A percentile compares a stretch with the other conserved stretches of the same genome.
phyloP scores from a whole-genome alignment of 2,888 invertebrate species.

The Amaurobius ferox region DNA sequence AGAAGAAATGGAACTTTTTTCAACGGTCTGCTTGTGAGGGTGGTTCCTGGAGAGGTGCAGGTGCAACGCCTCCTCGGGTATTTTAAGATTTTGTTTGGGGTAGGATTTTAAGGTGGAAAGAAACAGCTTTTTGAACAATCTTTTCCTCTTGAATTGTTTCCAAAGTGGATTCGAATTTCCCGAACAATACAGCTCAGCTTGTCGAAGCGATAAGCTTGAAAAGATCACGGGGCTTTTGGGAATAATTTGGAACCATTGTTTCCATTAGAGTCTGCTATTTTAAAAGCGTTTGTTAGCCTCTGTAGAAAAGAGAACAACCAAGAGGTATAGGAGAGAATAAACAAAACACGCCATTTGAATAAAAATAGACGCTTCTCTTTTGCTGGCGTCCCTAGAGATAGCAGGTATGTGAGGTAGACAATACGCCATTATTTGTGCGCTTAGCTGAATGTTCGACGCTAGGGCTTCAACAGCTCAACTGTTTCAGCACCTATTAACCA shows the following conservation, averaged over 20 bases:
- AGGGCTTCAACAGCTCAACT: background rate
- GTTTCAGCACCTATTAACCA: too few species aligned
- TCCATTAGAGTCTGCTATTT: constrained; percentile 15
- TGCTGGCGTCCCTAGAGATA: background rate
- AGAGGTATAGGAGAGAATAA: background rate
- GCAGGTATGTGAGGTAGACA: background rate
- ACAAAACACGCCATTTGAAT: constrained; percentile 9
- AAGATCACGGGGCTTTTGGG: background rate
- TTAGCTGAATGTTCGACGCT: background rate
- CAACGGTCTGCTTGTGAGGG: constrained; percentile 17
- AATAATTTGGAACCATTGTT: constrained; percentile 15
- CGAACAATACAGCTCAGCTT: background rate
- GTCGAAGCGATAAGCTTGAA: background rate
- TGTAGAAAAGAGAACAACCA: constrained; percentile 10
- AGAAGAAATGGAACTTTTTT: constrained; percentile 21
- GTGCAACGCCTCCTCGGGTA: constrained; percentile 54
- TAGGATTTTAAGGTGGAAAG: constrained; percentile 12
- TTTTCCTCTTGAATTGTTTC: constrained; percentile 63
- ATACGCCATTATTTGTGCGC: background rate
- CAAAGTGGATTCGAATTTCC: constrained; percentile 41
- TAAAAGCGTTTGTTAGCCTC: background rate
- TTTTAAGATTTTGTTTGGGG: constrained; percentile 42
- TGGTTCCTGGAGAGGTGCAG: constrained; percentile 34
- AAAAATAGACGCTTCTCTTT: constrained; percentile 11
- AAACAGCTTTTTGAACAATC: constrained; percentile 23